Evolutionary conservation across 2,888 invertebrate genomes (phyloP), one percentile per base, ranked within the genome.

Genomic region (Melinopterus prodromus): DNA sequence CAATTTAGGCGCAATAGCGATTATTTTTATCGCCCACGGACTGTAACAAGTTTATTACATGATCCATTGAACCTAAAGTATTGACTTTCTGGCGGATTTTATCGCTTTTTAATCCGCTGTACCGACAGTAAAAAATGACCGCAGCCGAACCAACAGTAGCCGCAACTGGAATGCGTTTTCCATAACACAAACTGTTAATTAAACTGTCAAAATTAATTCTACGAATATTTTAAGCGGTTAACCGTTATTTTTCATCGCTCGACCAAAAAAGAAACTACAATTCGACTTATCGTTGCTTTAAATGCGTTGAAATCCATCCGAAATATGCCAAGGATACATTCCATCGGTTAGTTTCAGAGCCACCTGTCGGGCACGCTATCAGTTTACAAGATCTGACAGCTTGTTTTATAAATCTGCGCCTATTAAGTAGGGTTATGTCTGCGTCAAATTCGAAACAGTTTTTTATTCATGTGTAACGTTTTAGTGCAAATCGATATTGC

Each of bases 181-280:
- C 53, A 53, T 53, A 53, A 53, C 53, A 12, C 53, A 53, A 53
- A 53, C 53, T 53, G 9, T 53, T 53, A 53, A 53, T 53, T 53
- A 53, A 53, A 53, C 53, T 53, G 53, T 53, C 53, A 53, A 53
- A n/a, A 53, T 53, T 53, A 53, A 53, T 53, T 53, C 53, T 53
- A 53, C 12, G 53, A 53, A 53, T 53, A 53, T 53, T 53, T 53
- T 12, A 53, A 53, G 12, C 12, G 5, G 53, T 53, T 7, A 53
- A 53, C 53, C 53, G 53, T 53, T 53, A 53, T 7, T 53, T 53
- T 53, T 53, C 53, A 53, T 53, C 53, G 53, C 12, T 9, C 53
- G 9, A 53, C 53, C 7, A 53, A 53, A 53, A 53, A 12, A 53
- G 53, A 53, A 53, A 7, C 12, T 53, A 3, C 53, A 12, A 53